These are phyloP conservation scores for Leucophenga varia DNA, from an alignment of 1,140 invertebrate species.

Conservation along the genomic window DNA sequence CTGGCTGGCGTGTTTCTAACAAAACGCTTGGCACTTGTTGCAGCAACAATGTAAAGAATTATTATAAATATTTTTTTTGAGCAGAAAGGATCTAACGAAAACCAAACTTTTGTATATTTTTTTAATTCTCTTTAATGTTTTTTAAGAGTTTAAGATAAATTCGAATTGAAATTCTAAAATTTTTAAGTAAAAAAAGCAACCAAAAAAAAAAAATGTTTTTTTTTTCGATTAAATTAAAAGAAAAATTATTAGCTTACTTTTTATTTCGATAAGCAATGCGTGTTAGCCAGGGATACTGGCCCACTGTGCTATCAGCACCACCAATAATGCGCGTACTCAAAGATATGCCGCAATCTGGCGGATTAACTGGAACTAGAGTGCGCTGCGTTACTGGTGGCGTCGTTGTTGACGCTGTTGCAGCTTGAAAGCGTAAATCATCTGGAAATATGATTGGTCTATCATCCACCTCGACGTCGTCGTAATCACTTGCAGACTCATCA, in stretches of 20 bases:
- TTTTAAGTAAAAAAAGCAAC: too few species aligned
- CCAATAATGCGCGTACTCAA: constrained; percentile 65
- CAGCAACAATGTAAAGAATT: background rate
- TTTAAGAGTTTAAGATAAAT: too few species aligned
- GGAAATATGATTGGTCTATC: constrained; percentile 40
- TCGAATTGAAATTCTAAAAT: too few species aligned
- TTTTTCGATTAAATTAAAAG: too few species aligned
- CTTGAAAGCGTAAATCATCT: constrained; percentile 32
- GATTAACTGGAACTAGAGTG: constrained; percentile 7
- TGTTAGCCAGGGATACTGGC: constrained; percentile 71
- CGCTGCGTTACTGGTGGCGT: background rate
- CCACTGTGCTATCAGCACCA: constrained; percentile 61
- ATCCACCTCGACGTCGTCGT: too few species aligned
- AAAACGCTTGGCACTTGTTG: background rate
- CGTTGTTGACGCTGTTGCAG: background rate
- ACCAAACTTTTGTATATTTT: too few species aligned
- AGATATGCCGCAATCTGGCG: constrained; percentile 60
- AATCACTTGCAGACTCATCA: too few species aligned
- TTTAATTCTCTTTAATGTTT: too few species aligned
- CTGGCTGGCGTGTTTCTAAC: constrained; percentile 1
- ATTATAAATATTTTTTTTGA: too few species aligned
- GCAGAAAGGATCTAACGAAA: too few species aligned
- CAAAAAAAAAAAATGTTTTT: too few species aligned
- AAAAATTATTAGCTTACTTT: constrained; percentile 34
- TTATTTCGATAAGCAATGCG: constrained; percentile 63